phyloP scores from a whole-genome alignment of 2,888 invertebrate species.

The Epiblema foenella region DNA sequence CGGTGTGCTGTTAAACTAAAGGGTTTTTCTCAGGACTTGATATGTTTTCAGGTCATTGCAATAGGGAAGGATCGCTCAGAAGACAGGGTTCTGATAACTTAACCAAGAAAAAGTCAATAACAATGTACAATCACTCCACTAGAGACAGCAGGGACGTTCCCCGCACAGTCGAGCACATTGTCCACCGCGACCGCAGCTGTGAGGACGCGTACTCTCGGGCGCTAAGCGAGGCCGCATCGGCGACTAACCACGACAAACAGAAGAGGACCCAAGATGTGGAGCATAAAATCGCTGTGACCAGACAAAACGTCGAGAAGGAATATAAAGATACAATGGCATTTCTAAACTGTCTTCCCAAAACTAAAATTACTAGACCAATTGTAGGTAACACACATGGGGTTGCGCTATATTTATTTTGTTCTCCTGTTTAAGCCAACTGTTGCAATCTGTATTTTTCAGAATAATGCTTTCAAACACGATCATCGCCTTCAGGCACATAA shows the following conservation, averaged over 20 bases:
- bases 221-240: conserved; percentile 59
- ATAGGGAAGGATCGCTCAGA: conserved; percentile 51
- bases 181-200: conserved; percentile 60
- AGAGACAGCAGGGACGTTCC: conserved; percentile 64
- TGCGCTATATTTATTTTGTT: neutral
- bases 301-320: conserved; percentile 86
- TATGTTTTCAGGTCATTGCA: conserved; percentile 56
- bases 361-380: conserved; percentile 59
- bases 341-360: conserved; percentile 71
- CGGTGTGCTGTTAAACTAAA: neutral
- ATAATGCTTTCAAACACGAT: conserved; percentile 69
- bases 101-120: conserved; percentile 63
- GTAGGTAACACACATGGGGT: conserved; percentile 58
- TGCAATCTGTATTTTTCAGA: conserved; percentile 56
- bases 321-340: conserved; percentile 76
- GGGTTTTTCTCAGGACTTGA: conserved; percentile 34
- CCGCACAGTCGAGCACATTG: conserved; percentile 57
- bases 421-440: conserved; percentile 16
- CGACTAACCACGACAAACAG: conserved; percentile 52
- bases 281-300: conserved; percentile 81
- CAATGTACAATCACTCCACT: conserved; percentile 73
- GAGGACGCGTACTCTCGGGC: conserved; percentile 76
- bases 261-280: conserved; percentile 64
- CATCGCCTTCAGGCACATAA: conserved; percentile 63
- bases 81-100: conserved; percentile 51